Conservation (phyloP, 2,888 invertebrate genomes). For the Ommatoiulus sabulosus region DNA sequence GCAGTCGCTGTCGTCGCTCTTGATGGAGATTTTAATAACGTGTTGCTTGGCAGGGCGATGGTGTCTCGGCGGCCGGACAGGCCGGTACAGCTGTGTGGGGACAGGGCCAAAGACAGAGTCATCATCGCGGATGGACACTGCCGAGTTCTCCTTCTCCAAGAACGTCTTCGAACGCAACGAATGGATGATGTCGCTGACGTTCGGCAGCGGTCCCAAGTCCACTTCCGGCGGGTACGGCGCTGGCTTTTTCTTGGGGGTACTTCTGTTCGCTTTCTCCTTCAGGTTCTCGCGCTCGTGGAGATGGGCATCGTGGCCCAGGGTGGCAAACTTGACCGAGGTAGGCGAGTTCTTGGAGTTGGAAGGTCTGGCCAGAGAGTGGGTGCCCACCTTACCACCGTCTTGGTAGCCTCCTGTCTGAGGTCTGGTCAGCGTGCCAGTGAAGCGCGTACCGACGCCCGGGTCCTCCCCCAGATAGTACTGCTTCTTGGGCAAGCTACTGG, state of each 20-base stretch:
- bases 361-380: slow-evolving; percentile 15
- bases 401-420: neutral
- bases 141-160: slow-evolving; percentile 55
- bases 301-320: slow-evolving; percentile 38
- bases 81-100: neutral
- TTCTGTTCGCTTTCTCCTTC: neutral
- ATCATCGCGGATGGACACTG: slow-evolving; percentile 55
- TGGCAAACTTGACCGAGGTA: slow-evolving; percentile 49
- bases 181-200: slow-evolving; percentile 56
- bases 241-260: neutral
- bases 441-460: slow-evolving; percentile 52
- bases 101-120: slow-evolving; percentile 55
- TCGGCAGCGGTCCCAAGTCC: slow-evolving; percentile 47
- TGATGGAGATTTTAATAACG: slow-evolving; percentile 57
- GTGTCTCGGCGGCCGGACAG: neutral
- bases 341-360: neutral
- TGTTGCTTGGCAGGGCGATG: slow-evolving; percentile 54
- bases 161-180: slow-evolving; percentile 55
- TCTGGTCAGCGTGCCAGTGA: slow-evolving; percentile 41
- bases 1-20: slow-evolving; percentile 56
- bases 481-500: slow-evolving; percentile 52
- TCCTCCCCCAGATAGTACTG: slow-evolving; percentile 58
- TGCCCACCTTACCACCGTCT: neutral
- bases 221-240: neutral
- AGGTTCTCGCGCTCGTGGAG: neutral